phyloP scores from a whole-genome alignment of 2,113 vertebrate species.

The Orthonyx spaldingii region DNA sequence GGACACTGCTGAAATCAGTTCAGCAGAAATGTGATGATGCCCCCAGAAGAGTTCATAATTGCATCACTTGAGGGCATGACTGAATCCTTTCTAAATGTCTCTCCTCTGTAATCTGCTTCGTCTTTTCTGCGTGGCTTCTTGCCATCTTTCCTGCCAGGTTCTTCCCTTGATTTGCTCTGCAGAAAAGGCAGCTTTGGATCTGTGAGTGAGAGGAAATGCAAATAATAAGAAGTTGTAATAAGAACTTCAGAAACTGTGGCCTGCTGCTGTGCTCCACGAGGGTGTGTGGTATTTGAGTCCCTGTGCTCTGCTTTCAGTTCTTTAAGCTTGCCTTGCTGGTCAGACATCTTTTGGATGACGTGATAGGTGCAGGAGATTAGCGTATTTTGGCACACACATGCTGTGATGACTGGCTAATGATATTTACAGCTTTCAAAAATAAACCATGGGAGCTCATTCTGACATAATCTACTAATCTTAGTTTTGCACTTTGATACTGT shows the following conservation, averaged over 20 bases:
- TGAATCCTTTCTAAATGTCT: background rate
- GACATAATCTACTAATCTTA: constrained; percentile 57
- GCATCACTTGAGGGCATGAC: background rate
- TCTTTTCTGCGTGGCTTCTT: background rate
- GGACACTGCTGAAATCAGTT: background rate
- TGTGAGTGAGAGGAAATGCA: background rate
- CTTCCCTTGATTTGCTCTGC: background rate
- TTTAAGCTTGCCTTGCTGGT: background rate
- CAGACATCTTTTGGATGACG: constrained; percentile 20
- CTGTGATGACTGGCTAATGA: constrained; percentile 35
- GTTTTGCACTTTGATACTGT: constrained; percentile 44
- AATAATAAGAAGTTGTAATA: background rate
- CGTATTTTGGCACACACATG: background rate
- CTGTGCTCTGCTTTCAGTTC: background rate
- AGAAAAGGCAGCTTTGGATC: background rate
- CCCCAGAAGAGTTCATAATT: background rate
- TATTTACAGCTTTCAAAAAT: constrained; percentile 50
- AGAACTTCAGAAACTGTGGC: too few species aligned
- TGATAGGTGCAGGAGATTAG: constrained; percentile 15
- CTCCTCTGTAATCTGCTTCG: background rate
- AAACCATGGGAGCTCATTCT: constrained; percentile 46
- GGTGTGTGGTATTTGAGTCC: background rate
- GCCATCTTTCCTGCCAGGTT: background rate
- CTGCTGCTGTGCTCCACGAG: background rate
- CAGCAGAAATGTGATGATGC: background rate